Evolutionary conservation across 2,113 vertebrate genomes (phyloP).

Genomic region (Cyanoramphus novaezelandiae): DNA sequence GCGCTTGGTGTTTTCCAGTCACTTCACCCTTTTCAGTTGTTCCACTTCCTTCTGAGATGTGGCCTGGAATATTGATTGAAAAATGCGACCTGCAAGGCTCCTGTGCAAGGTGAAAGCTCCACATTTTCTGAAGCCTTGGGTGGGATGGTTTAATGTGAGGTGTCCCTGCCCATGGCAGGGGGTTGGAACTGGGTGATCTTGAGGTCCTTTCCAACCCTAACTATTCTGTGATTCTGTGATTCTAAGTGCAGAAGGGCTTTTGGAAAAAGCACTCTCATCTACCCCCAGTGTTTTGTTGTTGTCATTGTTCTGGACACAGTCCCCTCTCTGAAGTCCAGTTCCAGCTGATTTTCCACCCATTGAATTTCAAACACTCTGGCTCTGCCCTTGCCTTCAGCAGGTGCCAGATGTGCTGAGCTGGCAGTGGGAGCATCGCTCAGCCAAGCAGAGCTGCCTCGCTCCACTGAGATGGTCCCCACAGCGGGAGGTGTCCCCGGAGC

Average conservation of each 20-base stretch:
- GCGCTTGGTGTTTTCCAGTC: background rate
- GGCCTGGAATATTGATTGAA: background rate
- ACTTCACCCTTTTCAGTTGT: background rate
- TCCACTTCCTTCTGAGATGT: background rate
- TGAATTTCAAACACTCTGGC: background rate
- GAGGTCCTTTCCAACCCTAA: too few species aligned
- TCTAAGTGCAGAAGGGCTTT: background rate
- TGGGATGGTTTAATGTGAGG: too few species aligned
- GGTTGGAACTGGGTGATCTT: too few species aligned
- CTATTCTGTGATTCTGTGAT: too few species aligned
- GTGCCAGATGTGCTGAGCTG: constrained; percentile 37
- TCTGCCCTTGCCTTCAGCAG: constrained; percentile 3
- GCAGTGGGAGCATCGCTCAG: background rate
- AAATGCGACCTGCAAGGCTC: background rate
- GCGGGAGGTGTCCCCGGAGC: background rate
- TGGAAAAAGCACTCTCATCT: background rate
- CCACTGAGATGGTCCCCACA: background rate
- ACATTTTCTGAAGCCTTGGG: background rate
- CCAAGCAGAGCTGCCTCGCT: background rate
- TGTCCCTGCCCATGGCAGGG: too few species aligned
- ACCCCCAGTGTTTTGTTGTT: background rate
- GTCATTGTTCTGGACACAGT: background rate
- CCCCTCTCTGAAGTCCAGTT: background rate
- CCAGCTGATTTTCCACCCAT: constrained; percentile 11
- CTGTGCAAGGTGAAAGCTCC: accelerated